phyloP scores from a whole-genome alignment of 1,140 invertebrate genomes.

The Tetragonula clypearis region DNA sequence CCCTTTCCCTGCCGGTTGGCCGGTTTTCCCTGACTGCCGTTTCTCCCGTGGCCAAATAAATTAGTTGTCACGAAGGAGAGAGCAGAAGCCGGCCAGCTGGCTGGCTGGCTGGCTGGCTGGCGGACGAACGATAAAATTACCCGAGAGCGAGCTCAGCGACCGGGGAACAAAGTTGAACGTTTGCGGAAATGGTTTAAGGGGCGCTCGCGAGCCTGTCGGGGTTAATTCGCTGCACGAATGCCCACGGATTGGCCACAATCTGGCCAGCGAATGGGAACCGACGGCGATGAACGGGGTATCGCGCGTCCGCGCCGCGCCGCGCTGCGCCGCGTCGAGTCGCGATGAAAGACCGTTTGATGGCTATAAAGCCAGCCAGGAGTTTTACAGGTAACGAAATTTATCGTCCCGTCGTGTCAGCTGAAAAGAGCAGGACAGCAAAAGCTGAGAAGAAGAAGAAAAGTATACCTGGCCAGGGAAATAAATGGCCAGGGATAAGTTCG shows the following conservation, averaged over 20 bases:
- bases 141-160: conserved; percentile 58
- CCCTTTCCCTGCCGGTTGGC: background rate
- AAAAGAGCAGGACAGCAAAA: background rate
- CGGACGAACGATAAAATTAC: conserved; percentile 68
- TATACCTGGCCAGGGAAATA: background rate
- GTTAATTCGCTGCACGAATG: conserved; percentile 51
- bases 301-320: background rate
- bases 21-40: background rate
- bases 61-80: conserved; percentile 68
- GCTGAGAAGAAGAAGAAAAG: background rate
- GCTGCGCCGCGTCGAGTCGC: background rate
- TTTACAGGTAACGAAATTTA: conserved; percentile 26
- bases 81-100: conserved; percentile 58
- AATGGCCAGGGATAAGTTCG: conserved; percentile 25
- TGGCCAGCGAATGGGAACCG: conserved; percentile 29
- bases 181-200: conserved; percentile 53
- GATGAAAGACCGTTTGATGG: background rate
- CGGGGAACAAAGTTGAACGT: conserved; percentile 56
- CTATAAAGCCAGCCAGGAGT: background rate
- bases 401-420: background rate
- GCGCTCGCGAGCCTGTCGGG: conserved; percentile 26
- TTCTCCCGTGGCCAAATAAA: conserved; percentile 64
- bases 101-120: conserved; percentile 61
- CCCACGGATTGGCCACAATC: conserved; percentile 38
- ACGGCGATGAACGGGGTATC: conserved; percentile 20